These are phyloP conservation scores for Synergus itoensis DNA, from an alignment of 2,888 invertebrate genomes.

Conservation along the genomic window DNA sequence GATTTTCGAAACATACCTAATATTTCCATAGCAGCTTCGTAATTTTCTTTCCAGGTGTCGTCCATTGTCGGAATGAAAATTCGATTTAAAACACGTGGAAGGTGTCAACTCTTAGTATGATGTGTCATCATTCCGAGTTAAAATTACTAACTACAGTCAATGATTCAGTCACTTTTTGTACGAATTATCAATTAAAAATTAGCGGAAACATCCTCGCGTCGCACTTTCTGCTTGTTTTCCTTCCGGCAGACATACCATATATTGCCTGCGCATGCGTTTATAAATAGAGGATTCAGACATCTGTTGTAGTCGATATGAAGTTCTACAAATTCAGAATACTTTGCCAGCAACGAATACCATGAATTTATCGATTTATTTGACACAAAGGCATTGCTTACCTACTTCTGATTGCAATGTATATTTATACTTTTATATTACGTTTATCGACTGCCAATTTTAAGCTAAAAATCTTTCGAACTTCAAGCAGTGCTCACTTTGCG, in stretches of 20 bases:
- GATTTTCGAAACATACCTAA: slow-evolving; percentile 53
- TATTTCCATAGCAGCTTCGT: slow-evolving; percentile 46
- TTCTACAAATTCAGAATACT: neutral
- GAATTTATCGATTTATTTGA: neutral
- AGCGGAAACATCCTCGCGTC: slow-evolving; percentile 49
- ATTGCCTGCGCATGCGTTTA: slow-evolving; percentile 53
- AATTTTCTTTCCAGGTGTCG: slow-evolving; percentile 49
- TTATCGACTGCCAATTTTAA: slow-evolving; percentile 9
- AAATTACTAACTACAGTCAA: neutral
- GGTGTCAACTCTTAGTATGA: neutral
- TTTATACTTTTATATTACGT: neutral
- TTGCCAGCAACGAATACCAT: neutral
- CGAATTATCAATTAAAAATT: slow-evolving; percentile 3
- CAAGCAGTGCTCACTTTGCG: no score
- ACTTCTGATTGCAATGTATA: neutral
- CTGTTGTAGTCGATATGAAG: neutral
- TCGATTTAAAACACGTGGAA: slow-evolving; percentile 3
- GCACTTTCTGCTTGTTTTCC: slow-evolving; percentile 50
- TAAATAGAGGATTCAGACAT: neutral
- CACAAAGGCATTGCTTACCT: neutral
- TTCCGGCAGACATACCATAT: slow-evolving; percentile 37
- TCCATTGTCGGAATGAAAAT: slow-evolving; percentile 43
- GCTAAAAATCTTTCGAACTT: neutral
- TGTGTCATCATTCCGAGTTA: neutral
- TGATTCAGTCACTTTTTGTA: neutral